Conservation (phyloP, 2,797 vertebrate species). For the Sebastes melanostomus region DNA sequence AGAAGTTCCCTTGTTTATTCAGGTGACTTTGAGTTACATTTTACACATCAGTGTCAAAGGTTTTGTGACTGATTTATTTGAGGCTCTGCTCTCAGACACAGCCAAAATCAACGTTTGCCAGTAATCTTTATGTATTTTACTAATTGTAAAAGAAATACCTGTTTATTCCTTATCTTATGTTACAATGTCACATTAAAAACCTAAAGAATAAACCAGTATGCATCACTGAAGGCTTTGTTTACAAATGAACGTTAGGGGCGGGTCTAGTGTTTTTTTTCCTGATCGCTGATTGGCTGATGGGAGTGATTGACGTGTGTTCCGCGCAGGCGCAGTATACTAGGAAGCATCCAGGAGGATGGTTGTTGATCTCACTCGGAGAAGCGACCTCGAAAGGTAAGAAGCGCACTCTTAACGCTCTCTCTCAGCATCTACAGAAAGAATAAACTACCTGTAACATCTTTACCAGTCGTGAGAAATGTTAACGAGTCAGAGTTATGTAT, state of each 20-base stretch:
- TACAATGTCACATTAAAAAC: not conserved
- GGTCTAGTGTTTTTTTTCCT: not conserved
- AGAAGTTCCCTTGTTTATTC: not conserved
- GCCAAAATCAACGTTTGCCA: not conserved
- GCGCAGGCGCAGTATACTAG: constrained; percentile 51
- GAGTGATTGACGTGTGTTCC: not conserved
- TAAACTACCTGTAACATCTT: fast-evolving
- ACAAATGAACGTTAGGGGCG: constrained; percentile 29
- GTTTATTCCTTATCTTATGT: not conserved
- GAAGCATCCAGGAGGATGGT: constrained; percentile 33
- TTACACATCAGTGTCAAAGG: not conserved
- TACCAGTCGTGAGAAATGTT: fast-evolving
- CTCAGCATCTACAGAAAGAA: not conserved
- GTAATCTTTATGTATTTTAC: not conserved
- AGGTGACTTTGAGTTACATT: not conserved
- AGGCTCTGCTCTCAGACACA: not conserved
- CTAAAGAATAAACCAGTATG: not conserved
- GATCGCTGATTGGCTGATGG: constrained; percentile 47
- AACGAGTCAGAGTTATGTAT: fast-evolving
- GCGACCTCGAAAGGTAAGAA: constrained; percentile 50
- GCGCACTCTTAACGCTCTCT: fast-evolving
- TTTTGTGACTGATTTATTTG: not conserved
- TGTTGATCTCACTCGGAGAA: constrained; percentile 5
- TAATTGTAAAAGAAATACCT: not conserved
- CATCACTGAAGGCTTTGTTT: constrained; percentile 35